Conservation (phyloP, 2,797 vertebrate genomes). For the Euthynnus affinis region DNA sequence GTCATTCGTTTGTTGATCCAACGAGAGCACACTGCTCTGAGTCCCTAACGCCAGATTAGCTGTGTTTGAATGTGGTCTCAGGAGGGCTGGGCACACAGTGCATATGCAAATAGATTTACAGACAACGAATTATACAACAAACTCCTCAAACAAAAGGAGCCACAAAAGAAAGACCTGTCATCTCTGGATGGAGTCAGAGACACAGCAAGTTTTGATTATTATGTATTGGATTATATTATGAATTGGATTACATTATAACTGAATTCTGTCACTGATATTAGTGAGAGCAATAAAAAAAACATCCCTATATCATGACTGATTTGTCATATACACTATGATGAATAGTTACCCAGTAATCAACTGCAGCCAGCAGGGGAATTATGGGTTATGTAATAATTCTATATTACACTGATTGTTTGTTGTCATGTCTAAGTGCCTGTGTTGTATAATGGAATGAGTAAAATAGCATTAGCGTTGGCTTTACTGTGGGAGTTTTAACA, state of each 20-base stretch:
- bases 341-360: conserved; percentile 53
- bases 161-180: conserved; percentile 45
- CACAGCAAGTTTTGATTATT: conserved; percentile 6
- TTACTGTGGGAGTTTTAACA: conserved; percentile 72
- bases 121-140: conserved; percentile 73
- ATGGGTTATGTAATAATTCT: conserved; percentile 60
- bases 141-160: conserved; percentile 59
- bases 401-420: conserved; percentile 63
- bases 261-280: conserved; percentile 5
- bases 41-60: conserved; percentile 62
- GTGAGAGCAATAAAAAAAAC: background rate
- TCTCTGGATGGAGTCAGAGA: conserved; percentile 17
- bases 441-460: conserved; percentile 62
- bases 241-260: conserved; percentile 16
- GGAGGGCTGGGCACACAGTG: conserved; percentile 57
- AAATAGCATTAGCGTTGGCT: conserved; percentile 60
- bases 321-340: conserved; percentile 7
- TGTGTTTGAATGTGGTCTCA: conserved; percentile 71
- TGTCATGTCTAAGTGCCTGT: conserved; percentile 55
- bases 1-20: conserved; percentile 56
- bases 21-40: conserved; percentile 39
- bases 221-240: conserved; percentile 19
- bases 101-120: conserved; percentile 77
- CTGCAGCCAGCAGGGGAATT: conserved; percentile 55
- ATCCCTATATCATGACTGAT: conserved; percentile 9